Base-by-base conservation (phyloP, 1,140 invertebrate species). In the Dinoponera quadriceps region DNA sequence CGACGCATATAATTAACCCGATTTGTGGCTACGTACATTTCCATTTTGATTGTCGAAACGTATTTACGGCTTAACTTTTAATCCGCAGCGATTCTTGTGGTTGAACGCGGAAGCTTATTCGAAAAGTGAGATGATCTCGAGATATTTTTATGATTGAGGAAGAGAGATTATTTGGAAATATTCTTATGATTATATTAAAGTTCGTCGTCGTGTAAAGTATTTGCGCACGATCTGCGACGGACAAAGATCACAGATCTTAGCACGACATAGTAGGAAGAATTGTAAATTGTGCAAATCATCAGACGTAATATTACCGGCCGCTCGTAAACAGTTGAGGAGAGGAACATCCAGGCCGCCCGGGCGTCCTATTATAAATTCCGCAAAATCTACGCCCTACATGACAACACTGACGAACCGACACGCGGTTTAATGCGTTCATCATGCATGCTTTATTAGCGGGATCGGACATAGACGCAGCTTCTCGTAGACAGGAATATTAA, bases 361-460 rank as follows among this genome's bases (percentile, higher is more conserved):
- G 33, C 20, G 16, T 80, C 65, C 3, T 18, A 57, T 80, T 80
- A 69, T 65, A 69, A 77, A 77, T 80, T 80, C 75, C 33, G 22
- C 51, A 80, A 57, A 80, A 57, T 71, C 38, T 33, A 71, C 33
- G 25, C 33, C 5, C 51, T 22, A 55, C 33, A 22, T 55, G 51
- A 66, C 20, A 57, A 38, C 11, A 13, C 29, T 44, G 63, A 69
- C 18, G 33, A 80, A 33, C 49, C 33, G 25, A 69, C 51, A 29
- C 33, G 74, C 54, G 66, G 16, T 48, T 59, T 78, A 68, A 78
- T 68, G 13, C 18, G 29, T 80, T 80, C 54, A 14, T 80, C 49
- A 22, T 27, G 48, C 68, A 44, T 57, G 44, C 22, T 57, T 71
- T 80, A 80, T 80, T 80, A 80, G 16, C 33, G 20, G 20, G 22